Evolutionary conservation across 2,113 vertebrate species (phyloP).

Genomic region (Hirundichthys speculiger): DNA sequence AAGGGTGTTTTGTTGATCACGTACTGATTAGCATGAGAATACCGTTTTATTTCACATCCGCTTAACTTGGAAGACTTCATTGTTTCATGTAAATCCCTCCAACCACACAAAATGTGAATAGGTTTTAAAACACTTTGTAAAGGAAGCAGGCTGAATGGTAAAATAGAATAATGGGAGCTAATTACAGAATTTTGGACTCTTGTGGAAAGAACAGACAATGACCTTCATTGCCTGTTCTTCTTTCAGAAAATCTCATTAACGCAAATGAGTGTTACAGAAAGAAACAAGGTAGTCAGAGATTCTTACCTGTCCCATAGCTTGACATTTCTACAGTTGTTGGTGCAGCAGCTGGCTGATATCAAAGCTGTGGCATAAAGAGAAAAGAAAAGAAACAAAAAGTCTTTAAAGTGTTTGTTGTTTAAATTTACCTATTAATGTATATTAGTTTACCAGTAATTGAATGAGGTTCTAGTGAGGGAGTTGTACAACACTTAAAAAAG

Average conservation of each 20-base stretch:
- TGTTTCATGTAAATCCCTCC: conserved; percentile 12
- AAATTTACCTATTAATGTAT: no score
- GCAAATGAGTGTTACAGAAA: conserved; percentile 7
- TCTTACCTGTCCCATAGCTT: conserved; percentile 83
- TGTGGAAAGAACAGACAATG: conserved; percentile 44
- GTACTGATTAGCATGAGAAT: conserved; percentile 3
- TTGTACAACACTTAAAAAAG: no score
- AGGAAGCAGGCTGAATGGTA: conserved; percentile 5
- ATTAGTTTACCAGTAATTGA: no score
- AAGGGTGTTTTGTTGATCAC: neutral
- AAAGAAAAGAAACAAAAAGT: conserved; percentile 18
- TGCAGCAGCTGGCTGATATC: conserved; percentile 83
- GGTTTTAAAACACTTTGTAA: conserved; percentile 12
- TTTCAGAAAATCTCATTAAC: conserved; percentile 44
- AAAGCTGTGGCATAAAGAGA: conserved; percentile 67
- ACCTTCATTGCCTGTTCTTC: conserved; percentile 45
- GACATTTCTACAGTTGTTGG: conserved; percentile 83
- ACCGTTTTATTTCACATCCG: neutral
- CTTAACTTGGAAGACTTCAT: neutral
- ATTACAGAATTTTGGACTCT: conserved; percentile 58
- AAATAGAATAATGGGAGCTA: conserved; percentile 49
- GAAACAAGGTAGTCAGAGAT: conserved; percentile 3
- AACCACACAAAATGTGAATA: conserved; percentile 14
- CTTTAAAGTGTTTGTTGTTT: conserved; percentile 47
- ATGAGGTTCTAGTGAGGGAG: no score